phyloP scores from a whole-genome alignment of 2,113 vertebrate species.

The Picathartes gymnocephalus region DNA sequence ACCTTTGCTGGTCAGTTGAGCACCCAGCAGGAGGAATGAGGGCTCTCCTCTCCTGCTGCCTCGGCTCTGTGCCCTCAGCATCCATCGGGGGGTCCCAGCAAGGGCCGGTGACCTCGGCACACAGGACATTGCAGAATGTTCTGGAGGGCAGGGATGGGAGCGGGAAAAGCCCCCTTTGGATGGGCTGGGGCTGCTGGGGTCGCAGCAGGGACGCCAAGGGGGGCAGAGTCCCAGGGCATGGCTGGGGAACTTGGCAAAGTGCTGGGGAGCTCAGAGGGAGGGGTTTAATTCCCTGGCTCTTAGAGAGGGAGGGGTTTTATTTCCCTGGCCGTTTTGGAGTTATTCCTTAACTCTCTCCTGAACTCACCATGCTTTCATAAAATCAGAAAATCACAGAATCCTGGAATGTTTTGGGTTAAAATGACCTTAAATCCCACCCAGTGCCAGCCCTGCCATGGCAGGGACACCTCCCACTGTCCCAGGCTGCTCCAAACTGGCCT shows the following conservation, averaged over 20 bases:
- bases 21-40: background rate
- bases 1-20: conserved; percentile 6
- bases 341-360: too few species aligned
- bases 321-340: background rate
- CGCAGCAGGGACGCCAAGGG: background rate
- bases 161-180: too few species aligned
- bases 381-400: too few species aligned
- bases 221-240: rapidly evolving
- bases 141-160: background rate
- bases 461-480: background rate
- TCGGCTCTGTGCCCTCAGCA: background rate
- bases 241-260: rapidly evolving
- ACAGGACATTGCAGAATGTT: rapidly evolving
- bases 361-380: too few species aligned
- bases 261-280: background rate
- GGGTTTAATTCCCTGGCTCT: background rate
- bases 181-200: background rate
- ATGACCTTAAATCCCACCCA: rapidly evolving
- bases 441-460: background rate
- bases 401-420: background rate
- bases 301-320: background rate
- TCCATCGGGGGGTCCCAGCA: background rate
- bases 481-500: background rate
- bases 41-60: background rate
- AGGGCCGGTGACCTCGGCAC: background rate